phyloP scores from a whole-genome alignment of 2,888 invertebrate species.

The Agelastica alni region DNA sequence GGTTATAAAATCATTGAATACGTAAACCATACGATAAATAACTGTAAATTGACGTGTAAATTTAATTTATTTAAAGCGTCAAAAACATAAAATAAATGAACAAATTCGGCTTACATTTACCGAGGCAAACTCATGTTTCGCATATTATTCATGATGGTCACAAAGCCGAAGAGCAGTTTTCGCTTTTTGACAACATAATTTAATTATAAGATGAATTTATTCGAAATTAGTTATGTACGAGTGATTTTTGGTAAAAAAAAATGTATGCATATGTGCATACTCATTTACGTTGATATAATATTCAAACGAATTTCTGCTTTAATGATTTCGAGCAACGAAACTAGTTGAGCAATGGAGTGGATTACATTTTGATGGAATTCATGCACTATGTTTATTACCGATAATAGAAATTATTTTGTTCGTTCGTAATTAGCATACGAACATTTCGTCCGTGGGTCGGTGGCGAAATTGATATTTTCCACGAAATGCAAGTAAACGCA shows the following conservation, averaged over 20 bases:
- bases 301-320: conserved; percentile 30
- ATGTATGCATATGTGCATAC: background rate
- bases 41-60: no score
- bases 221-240: conserved; percentile 32
- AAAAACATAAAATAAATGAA: no score
- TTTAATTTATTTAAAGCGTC: no score
- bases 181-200: conserved; percentile 19
- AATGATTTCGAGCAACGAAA: conserved; percentile 20
- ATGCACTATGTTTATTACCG: conserved; percentile 5
- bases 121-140: conserved; percentile 1
- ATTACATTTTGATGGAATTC: conserved; percentile 31
- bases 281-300: no score
- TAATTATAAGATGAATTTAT: conserved; percentile 28
- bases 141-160: conserved; percentile 1
- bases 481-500: no score
- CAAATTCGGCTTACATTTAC: no score
- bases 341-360: conserved; percentile 27
- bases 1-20: no score
- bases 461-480: no score
- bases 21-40: no score
- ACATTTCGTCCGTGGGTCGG: conserved; percentile 3
- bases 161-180: conserved; percentile 15
- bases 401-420: conserved; percentile 18
- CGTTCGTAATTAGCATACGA: conserved; percentile 4
- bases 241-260: conserved; percentile 21